Evolutionary conservation across 1,140 invertebrate genomes (phyloP).

Genomic region (Hydropsyche tenuis): DNA sequence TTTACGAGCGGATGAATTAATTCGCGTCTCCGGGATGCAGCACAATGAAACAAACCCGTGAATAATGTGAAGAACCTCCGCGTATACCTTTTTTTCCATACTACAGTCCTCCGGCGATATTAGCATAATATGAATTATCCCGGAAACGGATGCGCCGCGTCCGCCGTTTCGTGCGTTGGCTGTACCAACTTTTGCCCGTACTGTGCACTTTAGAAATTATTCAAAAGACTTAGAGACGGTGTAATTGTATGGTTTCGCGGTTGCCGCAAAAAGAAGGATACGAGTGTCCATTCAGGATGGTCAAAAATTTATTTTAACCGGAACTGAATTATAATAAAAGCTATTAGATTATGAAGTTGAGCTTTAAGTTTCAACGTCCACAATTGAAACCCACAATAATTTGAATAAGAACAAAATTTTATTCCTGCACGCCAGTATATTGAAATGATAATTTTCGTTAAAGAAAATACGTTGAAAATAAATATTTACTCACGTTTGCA

Average conservation of each 20-base stretch:
- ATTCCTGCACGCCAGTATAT: too few species aligned
- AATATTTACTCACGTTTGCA: too few species aligned
- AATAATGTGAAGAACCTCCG: slow-evolving; percentile 49
- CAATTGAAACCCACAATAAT: too few species aligned
- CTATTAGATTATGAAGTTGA: too few species aligned
- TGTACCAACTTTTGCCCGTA: neutral
- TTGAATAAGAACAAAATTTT: too few species aligned
- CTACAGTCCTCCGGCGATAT: slow-evolving; percentile 25
- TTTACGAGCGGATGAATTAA: slow-evolving; percentile 50
- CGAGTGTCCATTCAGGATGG: neutral
- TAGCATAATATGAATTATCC: slow-evolving; percentile 51
- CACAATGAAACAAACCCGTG: slow-evolving; percentile 45
- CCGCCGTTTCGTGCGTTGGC: slow-evolving; percentile 40
- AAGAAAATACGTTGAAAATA: too few species aligned
- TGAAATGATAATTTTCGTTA: too few species aligned
- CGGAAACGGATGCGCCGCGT: slow-evolving; percentile 48
- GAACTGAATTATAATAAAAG: too few species aligned
- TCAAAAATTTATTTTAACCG: neutral
- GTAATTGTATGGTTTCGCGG: neutral
- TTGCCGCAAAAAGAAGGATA: neutral
- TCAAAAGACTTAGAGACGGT: neutral
- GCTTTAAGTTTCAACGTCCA: too few species aligned
- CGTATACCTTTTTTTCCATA: slow-evolving; percentile 32
- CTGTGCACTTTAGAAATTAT: slow-evolving; percentile 2
- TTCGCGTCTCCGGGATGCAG: slow-evolving; percentile 46